These are phyloP conservation scores for Egretta garzetta DNA, from an alignment of 2,113 vertebrate species.

Conservation along the genomic window DNA sequence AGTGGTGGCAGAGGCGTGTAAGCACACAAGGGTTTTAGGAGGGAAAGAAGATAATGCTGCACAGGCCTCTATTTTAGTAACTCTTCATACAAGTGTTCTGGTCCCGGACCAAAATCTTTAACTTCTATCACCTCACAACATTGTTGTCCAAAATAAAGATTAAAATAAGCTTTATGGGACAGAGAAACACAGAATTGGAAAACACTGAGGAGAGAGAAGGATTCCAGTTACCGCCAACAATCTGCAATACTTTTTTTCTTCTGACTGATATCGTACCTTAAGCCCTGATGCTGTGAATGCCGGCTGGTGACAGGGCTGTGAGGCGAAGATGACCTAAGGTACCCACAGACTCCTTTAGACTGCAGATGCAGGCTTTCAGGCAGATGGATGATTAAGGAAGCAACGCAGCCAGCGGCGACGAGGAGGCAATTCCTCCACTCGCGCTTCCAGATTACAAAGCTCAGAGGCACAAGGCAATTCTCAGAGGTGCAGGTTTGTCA, in stretches of 20 bases:
- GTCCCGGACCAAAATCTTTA: not conserved
- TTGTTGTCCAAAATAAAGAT: not conserved
- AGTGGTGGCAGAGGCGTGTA: not conserved
- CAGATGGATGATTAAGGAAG: not conserved
- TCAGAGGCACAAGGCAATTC: not conserved
- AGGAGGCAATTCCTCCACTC: not conserved
- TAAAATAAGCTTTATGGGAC: not conserved
- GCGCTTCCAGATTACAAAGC: not conserved
- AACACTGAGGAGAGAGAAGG: not conserved
- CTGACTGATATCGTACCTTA: not conserved
- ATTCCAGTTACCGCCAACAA: not conserved
- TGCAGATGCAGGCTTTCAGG: not conserved
- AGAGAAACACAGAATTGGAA: not conserved
- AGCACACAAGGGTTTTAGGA: not conserved
- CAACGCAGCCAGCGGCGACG: accelerated
- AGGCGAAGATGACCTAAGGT: not conserved
- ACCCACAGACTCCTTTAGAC: not conserved
- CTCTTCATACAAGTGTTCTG: not conserved
- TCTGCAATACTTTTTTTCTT: not conserved
- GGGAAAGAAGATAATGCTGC: not conserved
- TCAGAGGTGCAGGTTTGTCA: not conserved
- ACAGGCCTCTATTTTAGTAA: not conserved
- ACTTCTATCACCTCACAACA: not conserved
- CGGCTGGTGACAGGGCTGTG: not conserved
- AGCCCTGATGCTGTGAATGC: not conserved